Conservation (phyloP, 2,797 vertebrate species). For the Mormyrus proboscirostris region DNA sequence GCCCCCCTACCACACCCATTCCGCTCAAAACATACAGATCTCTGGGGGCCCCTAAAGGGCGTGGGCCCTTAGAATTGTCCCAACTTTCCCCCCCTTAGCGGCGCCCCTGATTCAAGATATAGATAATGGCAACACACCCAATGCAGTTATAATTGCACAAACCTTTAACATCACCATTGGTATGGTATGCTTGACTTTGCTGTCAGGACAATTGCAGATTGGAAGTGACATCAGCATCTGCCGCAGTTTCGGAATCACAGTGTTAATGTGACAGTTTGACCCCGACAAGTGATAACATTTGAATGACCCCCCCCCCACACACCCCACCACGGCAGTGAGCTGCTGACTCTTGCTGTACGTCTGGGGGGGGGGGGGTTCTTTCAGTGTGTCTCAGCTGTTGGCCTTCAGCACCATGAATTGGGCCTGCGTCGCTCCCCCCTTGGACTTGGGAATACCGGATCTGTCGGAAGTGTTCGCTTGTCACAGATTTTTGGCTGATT, state of each 20-base stretch:
- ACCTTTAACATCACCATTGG: not conserved
- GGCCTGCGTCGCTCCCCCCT: not conserved
- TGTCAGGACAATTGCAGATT: not conserved
- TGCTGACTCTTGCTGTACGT: not conserved
- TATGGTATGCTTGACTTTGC: not conserved
- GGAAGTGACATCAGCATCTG: not conserved
- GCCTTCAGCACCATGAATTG: not conserved
- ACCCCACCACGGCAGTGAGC: not conserved
- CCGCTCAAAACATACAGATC: too few species aligned
- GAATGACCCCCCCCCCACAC: not conserved
- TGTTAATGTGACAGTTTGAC: not conserved
- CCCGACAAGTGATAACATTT: not conserved
- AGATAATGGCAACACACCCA: not conserved
- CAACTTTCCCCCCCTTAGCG: too few species aligned
- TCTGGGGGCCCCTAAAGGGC: too few species aligned
- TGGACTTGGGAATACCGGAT: not conserved
- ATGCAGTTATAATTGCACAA: not conserved
- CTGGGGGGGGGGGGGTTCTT: not conserved
- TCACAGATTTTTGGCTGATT: not conserved
- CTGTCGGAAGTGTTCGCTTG: not conserved
- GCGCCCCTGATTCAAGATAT: not conserved
- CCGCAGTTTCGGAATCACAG: not conserved
- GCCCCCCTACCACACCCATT: too few species aligned
- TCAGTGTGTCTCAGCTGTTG: not conserved
- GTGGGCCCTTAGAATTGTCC: too few species aligned